These are phyloP conservation scores for Drosophila obscura DNA, from an alignment of 1,140 invertebrate genomes.

Conservation along the genomic window DNA sequence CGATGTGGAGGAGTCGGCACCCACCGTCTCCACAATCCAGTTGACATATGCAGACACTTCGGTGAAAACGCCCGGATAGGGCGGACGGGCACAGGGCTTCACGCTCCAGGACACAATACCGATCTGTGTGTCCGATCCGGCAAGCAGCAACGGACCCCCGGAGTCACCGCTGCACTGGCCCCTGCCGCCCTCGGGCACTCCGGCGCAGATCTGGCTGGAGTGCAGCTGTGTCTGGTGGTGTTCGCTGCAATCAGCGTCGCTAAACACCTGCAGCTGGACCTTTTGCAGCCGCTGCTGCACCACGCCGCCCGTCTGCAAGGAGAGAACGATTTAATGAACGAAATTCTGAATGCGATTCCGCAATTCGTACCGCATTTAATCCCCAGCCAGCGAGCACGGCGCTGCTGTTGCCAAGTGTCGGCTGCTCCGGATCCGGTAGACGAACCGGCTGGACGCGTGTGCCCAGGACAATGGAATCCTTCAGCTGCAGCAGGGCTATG, in stretches of 20 bases:
- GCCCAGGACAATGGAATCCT: constrained; percentile 19
- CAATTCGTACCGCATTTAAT: constrained; percentile 53
- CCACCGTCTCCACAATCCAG: constrained; percentile 82
- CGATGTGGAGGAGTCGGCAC: neutral
- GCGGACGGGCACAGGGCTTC: constrained; percentile 83
- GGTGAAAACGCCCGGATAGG: constrained; percentile 84
- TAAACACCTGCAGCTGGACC: constrained; percentile 77
- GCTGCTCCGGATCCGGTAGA: constrained; percentile 50
- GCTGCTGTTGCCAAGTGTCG: constrained; percentile 34
- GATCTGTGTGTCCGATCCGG: constrained; percentile 68
- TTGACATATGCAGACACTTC: constrained; percentile 84
- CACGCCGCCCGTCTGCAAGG: constrained; percentile 73
- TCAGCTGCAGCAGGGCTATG: constrained; percentile 64
- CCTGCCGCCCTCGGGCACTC: constrained; percentile 79
- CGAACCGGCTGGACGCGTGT: constrained; percentile 57
- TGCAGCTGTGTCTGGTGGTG: constrained; percentile 66
- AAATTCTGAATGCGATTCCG: neutral
- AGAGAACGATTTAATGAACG: neutral
- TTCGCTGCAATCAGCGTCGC: constrained; percentile 73
- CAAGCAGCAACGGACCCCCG: constrained; percentile 82
- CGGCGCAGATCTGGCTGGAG: constrained; percentile 80
- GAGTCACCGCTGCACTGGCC: constrained; percentile 84
- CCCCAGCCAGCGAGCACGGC: constrained; percentile 77
- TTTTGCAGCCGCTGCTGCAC: constrained; percentile 76
- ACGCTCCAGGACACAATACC: constrained; percentile 84